phyloP scores from a whole-genome alignment of 2,888 invertebrate genomes.

The Steromphala cineraria region DNA sequence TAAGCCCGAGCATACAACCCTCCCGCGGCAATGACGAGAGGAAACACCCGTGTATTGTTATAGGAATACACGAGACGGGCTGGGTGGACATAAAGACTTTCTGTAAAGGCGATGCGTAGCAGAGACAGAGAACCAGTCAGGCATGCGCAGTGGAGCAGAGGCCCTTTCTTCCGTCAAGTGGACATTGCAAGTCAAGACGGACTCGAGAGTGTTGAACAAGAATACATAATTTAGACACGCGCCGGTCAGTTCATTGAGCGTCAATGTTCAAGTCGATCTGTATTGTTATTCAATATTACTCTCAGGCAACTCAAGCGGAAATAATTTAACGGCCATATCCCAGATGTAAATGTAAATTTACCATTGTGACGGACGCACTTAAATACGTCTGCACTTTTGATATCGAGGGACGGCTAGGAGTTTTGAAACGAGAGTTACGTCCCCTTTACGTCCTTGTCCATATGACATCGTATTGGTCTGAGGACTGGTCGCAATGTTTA shows the following conservation, averaged over 20 bases:
- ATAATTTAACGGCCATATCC: not conserved
- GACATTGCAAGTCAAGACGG: not conserved
- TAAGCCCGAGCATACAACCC: too few species aligned
- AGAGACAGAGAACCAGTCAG: not conserved
- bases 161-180: not conserved
- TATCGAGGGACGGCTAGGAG: too few species aligned
- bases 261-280: not conserved
- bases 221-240: not conserved
- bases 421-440: too few species aligned
- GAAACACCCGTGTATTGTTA: too few species aligned
- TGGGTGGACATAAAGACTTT: not conserved
- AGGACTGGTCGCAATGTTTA: not conserved
- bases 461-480: too few species aligned
- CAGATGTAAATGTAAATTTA: not conserved
- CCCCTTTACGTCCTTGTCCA: too few species aligned
- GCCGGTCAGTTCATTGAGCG: not conserved
- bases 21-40: too few species aligned
- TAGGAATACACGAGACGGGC: not conserved
- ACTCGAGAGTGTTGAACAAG: not conserved
- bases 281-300: not conserved
- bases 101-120: not conserved
- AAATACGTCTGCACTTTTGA: not conserved
- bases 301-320: not conserved
- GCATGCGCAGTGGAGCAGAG: not conserved
- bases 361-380: not conserved